Base-by-base conservation (phyloP, 2,113 vertebrate genomes). In the Falcunculus frontatus region DNA sequence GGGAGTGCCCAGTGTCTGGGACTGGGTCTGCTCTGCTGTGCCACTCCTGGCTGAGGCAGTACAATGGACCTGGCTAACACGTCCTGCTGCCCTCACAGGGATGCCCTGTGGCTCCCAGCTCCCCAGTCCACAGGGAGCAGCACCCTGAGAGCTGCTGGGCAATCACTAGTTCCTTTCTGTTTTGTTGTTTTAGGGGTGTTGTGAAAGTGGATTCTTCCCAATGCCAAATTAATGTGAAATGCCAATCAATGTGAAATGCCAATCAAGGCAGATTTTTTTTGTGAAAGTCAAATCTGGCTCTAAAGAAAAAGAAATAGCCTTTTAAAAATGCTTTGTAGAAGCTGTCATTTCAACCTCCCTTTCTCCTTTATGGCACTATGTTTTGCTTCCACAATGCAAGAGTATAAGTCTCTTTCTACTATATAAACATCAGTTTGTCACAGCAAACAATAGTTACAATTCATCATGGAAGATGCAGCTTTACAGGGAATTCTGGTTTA, bases 21-120 rank as follows among this genome's bases (percentile, higher is more conserved):
- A 11, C 20, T 27, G 13, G 19, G 3, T 37, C 53, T 59, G 47
- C 12, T 12, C 8, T 0, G 0, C 50, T 17, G 33, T 26, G 37
- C 64, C 5, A 3, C 16, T 62, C 16, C 27, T 37, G 37, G 26
- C 46, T 56, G 33, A 25, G 37, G 30, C 49, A 18, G 22, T 25
- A 39, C 41, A 25, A 3, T 16, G 13, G 35, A 22, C 11, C 27
- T 44, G 65, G 23, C 30, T 18, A 21, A 6, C 60, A 47, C 6
- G 7, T 13, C 41, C 89, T 50, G 52, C 9, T 65, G 30, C 22
- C 8, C 25, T 18, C 60, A 15, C 3, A 10, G 35, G 30, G 26
- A 19, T 14, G 14, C 3, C 10, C n/a, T 27, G 30, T 6, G 13
- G 7, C 65, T 79, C 72, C 53, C 30, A 41, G 11, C 4, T 15